Base-by-base conservation (phyloP, 2,888 invertebrate genomes). In the Cerceris rybyensis region DNA sequence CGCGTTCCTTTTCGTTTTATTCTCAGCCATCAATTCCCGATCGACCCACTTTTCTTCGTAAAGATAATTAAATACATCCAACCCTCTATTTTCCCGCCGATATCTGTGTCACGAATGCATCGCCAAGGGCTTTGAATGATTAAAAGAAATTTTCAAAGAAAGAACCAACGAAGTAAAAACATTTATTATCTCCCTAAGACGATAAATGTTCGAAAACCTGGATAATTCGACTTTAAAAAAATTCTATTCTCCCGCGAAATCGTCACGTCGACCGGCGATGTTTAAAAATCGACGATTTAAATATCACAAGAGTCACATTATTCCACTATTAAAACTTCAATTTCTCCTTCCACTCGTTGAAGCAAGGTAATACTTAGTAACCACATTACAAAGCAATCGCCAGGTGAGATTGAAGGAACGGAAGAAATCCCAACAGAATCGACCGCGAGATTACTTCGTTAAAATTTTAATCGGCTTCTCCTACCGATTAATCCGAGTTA, bases 21-120 rank as follows among this genome's bases (percentile, higher is more conserved):
- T 41, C 42, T 67, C 14, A 69, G 42, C 49, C 46, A 42, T 55
- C 59, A 77, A 80, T 78, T 81, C 59, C 46, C 50, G 70, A 57
- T 50, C 65, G 70, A 64, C 60, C 79, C 57, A 74, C 57, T 76
- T 76, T 71, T 42, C 8, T n/a, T 4, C 28, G 9, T 2, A 50
- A 67, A 63, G 76, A 80, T 70, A 84, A 82, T 82, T 82, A 77
- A 84, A 78, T 71, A 75, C 42, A 65, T 49, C 60, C 39, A 17
- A 5, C 17, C 60, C 60, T 28, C 49, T 64, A 49, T 57, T 57
- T 59, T 14, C 58, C n/a, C 41, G 8, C 17, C 39, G 0, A 2
- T 0, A 14, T 55, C 16, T n/a, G 16, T n/a, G 42, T 14, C 60
- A 46, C 28, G 43, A 57, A 6, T 57, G 14, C 28, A 8, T 7